Base-by-base conservation (phyloP, 2,113 vertebrate species). In the Gavialis gangeticus region DNA sequence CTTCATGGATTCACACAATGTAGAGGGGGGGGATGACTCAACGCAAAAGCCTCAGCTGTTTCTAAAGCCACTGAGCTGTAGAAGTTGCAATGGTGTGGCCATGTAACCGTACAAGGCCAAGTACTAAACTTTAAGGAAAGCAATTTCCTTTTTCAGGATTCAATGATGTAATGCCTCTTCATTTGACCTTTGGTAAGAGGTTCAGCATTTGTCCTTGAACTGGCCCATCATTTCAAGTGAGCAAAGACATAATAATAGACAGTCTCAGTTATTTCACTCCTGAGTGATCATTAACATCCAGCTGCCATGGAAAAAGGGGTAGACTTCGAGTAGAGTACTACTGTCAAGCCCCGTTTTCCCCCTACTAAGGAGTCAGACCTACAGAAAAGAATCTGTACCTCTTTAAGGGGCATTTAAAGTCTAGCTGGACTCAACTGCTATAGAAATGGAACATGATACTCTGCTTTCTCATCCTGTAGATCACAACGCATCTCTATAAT, bases 201-300 rank as follows among this genome's bases (percentile, higher is more conserved):
- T 30, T 12, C 30, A 18, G 3, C 63, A 5, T 55, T 91, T 93
- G 54, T 90, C 92, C 57, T 60, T 82, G 84, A 87, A 63, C 28
- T 67, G 10, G 0, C 4, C 10, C 80, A 22, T 27, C 28, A 1
- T 57, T 46, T 56, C 56, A 81, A 15, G 1, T 75, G 73, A 1
- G 93, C 82, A 83, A 58, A 57, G 71, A 75, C 11, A 66, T 46
- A 46, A 37, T 37, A 84, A 78, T 19, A 25, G 57, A 25, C 82
- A 89, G 85, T 92, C 69, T 71, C 46, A 93, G 63, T 75, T 91
- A 87, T 83, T 93, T 91, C 77, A 67, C 54, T 87, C 79, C 27
- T 85, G 46, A 46, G 46, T 46, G 59, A 63, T 85, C 28, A 92
- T 85, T 91, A 87, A 79, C 8, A 25, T 28, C 25, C 10, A 54